Evolutionary conservation across 1,140 invertebrate species (phyloP), one percentile per base, ranked within the genome.

Genomic region (Asbolus verrucosus): DNA sequence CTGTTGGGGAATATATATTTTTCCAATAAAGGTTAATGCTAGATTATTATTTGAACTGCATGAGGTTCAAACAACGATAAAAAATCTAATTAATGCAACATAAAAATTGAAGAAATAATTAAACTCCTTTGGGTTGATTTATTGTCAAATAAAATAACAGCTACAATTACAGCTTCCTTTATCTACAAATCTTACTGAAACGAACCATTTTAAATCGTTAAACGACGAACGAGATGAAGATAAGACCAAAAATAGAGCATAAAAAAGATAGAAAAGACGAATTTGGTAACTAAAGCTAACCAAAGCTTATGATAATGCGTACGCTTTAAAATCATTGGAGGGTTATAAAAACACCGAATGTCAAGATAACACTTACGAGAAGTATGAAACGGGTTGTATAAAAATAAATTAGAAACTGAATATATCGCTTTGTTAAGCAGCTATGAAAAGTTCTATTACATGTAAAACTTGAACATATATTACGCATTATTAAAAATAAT

Each of bases 261-360:
- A 27, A 54, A 54, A 54, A 21, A 54, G 46, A 54, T 54, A 54
- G 46, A 54, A 41, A 54, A 54, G 46, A 54, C 46, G 46, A 54
- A 54, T 54, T 54, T 54, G 13, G 18, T 54, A n/a, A 11, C 43
- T 54, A 54, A 54, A 54, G 46, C 46, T 14, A 19, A 54, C 46
- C 46, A 54, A 54, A 54, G 46, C 24, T 54, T 54, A 54, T 54
- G 46, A 54, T 54, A 54, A 54, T 54, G 21, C 27, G 46, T 54
- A 8, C 21, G 19, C 27, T 54, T 9, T 18, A 21, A 27, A 54
- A 46, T 4, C 9, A n/a, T 9, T n/a, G 41, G 14, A 41, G 39
- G 8, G 16, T 18, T 24, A 19, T 8, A 21, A 50, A 54, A 46
- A 46, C 16, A 46, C 14, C 21, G 8, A 50, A 27, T 11, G 33